Evolutionary conservation across 1,140 invertebrate species (phyloP).

Genomic region (Eubasilissa regina): DNA sequence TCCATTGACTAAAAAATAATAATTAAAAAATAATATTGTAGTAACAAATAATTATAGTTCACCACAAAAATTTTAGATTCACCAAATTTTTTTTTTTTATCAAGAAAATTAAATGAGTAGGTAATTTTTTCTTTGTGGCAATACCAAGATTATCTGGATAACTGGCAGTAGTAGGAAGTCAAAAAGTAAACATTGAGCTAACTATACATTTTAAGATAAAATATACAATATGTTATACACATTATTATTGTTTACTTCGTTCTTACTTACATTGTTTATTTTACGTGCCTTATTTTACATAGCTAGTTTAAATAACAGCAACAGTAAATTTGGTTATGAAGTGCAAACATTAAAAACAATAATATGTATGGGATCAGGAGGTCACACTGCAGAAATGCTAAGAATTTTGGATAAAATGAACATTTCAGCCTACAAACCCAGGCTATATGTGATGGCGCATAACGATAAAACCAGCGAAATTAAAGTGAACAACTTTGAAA

Average conservation of each 20-base stretch:
- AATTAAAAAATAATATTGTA: no score
- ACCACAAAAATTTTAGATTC: no score
- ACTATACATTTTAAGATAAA: not conserved
- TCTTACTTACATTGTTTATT: constrained; percentile 11
- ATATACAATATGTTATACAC: constrained; percentile 32
- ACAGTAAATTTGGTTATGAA: constrained; percentile 7
- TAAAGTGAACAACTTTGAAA: constrained; percentile 77
- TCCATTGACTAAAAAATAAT: no score
- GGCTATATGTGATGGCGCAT: constrained; percentile 85
- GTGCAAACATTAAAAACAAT: constrained; percentile 64
- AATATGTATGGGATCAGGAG: constrained; percentile 72
- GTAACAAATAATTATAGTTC: no score
- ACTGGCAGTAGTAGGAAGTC: not conserved
- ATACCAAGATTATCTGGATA: not conserved
- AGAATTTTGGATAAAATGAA: constrained; percentile 78
- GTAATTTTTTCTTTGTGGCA: not conserved
- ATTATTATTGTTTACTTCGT: constrained; percentile 48
- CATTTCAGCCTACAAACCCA: constrained; percentile 76
- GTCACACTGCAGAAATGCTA: constrained; percentile 93
- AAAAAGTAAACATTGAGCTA: not conserved
- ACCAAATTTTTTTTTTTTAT: no score
- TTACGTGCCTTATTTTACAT: constrained; percentile 37
- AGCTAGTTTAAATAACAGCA: constrained; percentile 16
- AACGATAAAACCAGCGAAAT: constrained; percentile 83
- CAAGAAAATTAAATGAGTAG: no score